These are phyloP conservation scores for Neosilurus mollespiculum DNA, from an alignment of 2,797 vertebrate species.

Conservation along the genomic window DNA sequence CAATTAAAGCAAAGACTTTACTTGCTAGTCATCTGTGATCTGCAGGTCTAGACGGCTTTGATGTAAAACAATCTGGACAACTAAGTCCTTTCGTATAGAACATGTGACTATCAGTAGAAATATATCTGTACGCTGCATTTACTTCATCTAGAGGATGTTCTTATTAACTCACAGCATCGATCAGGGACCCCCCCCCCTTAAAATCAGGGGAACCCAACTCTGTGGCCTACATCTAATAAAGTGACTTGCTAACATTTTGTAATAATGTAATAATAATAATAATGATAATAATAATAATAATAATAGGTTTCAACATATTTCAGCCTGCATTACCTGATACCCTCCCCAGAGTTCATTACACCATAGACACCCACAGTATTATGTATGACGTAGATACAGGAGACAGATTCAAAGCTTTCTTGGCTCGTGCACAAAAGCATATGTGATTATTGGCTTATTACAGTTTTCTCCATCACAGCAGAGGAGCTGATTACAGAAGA, in stretches of 20 bases:
- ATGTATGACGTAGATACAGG: conserved; percentile 24
- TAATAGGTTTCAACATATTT: background rate
- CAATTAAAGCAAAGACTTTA: background rate
- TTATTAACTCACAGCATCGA: background rate
- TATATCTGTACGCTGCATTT: background rate
- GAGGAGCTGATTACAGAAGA: background rate
- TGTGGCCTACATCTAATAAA: background rate
- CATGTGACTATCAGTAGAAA: too few relatives aligned
- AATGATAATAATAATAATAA: too few relatives aligned
- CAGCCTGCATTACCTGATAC: background rate
- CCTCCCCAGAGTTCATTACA: background rate
- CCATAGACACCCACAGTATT: conserved; percentile 2
- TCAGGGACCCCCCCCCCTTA: background rate
- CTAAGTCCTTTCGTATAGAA: background rate
- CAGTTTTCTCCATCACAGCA: background rate
- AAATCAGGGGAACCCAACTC: background rate
- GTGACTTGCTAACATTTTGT: background rate
- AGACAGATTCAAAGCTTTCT: background rate
- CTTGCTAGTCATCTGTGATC: too few relatives aligned
- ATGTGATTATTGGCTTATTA: background rate
- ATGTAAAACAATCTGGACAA: background rate
- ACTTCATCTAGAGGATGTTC: background rate
- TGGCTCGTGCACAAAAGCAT: background rate
- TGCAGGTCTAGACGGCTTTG: background rate
- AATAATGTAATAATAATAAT: too few relatives aligned